Evolutionary conservation across 2,888 invertebrate genomes (phyloP), one percentile per base, ranked within the genome.

Genomic region (Tiliacea aurago): DNA sequence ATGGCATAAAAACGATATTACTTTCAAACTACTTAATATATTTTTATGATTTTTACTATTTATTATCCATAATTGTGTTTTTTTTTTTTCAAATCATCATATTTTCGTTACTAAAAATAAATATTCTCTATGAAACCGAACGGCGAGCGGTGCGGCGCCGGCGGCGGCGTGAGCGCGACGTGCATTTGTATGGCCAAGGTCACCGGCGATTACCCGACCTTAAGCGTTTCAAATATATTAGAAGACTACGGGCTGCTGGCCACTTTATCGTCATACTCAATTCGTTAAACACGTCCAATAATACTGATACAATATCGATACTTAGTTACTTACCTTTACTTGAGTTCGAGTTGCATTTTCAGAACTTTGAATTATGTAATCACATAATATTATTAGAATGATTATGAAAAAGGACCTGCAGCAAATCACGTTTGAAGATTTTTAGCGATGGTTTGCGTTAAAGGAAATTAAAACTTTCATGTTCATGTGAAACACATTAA

Each of bases 331-430:
- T 51, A 79, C 79, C 49, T 15, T 56, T 65, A 4, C 4, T 28
- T 11, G 51, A 11, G 28, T 28, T 18, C 4, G 20, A 9, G 64
- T 71, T 65, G 63, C 68, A 75, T 74, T 65, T 61, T 65, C 61
- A 11, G 51, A 41, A 72, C n/a, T 69, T 28, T 63, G 15, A 67
- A 64, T 47, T 63, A 70, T 53, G 53, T 58, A 66, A 37, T 28
- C 62, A 67, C 69, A 73, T 56, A 79, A 78, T 78, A 80, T 55
- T 69, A 83, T 55, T 69, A 83, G 18, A 85, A 76, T 59, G 6
- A 84, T 78, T 59, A 37, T 59, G 43, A 70, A 83, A 67, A 64
- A 81, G 41, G 61, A 58, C 70, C 68, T 86, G 70, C 23, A 72
- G 55, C 43, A 53, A 80, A 70, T 64, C 80, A 80, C 80, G 37